Evolutionary conservation across 2,888 invertebrate genomes (phyloP), one percentile per base, ranked within the genome.

Genomic region (Apamea sordens): DNA sequence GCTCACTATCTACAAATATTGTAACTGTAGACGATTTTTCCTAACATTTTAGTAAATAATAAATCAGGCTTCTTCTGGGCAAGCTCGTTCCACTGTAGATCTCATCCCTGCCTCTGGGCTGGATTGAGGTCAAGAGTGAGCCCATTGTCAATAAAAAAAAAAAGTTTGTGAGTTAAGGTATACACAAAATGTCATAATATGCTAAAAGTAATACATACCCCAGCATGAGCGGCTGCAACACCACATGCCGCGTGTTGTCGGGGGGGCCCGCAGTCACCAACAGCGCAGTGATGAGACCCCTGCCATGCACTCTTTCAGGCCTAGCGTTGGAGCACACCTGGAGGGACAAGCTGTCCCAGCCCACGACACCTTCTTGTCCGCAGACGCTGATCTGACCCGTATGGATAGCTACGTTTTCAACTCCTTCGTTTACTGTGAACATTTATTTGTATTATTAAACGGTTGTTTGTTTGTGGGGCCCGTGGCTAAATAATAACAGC

Each of bases 221-320:
- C 2, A 94, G 24, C 84, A 93, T 92, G 6, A 94, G 72, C 0
- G 96, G 96, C 11, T 95, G 94, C 82, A 96, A 67, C 8, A 95
- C 63, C 0, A 94, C 82, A 47, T 93, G 94, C 2, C 95, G 88
- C 2, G 83, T 44, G 71, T 94, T 93, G 0, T 24, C 77, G 1
- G 92, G 80, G 18, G 93, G 86, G 1, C 96, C 94, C 1, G 90
- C 85, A 11, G 94, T 80, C 2, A 92, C 80, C 3, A 93, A 77
- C n/a, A 94, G 87, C 2, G 95, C 93, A 21, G 88, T 82, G 36
- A 94, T 7, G 6, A 95, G 89, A 0, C 83, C 88, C 4, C 93
- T 91, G 18, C 84, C 91, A 3, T 77, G 61, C 4, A 96, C 24
- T 1, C 93, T 90, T 69, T 92, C 94, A 0, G 95, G 94, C 1